Evolutionary conservation across 2,797 vertebrate species (phyloP), one percentile per base, ranked within the genome.

Genomic region (Hippoglossus hippoglossus): DNA sequence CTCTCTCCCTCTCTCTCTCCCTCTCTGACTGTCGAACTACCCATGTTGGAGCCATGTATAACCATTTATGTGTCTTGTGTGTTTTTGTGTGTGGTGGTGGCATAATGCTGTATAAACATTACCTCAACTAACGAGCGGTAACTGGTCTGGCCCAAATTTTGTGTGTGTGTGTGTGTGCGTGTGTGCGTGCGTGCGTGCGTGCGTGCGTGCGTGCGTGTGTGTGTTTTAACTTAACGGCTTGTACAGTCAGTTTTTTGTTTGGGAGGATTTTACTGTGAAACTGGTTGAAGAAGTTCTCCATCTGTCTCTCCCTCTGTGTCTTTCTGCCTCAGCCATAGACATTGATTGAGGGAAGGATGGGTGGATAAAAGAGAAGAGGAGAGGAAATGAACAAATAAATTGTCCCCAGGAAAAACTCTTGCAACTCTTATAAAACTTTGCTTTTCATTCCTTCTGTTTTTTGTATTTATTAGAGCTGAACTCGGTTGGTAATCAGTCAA

Each of bases 81-180:
- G 54, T 82, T 60, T 80, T 59, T 74, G 79, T 70, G 80, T 59
- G 73, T 81, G 73, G 80, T 74, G 79, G 86, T 77, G 74, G 92
- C 90, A 93, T 94, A 95, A 94, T 94, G 92, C 90, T 94, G 83
- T 87, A 93, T 94, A 95, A 95, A 95, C 94, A 94, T 95, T 95
- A 95, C 94, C 93, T 95, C 94, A 95, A 91, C 94, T 94, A 94
- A 94, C 89, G 88, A 94, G 92, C 88, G 87, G 90, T 94, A 92
- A 92, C 91, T 85, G 90, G 81, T 87, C 88, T 87, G 90, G 85
- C 82, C 87, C 72, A 81, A 73, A 63, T 60, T 76, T 5, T 71
- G 51, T 71, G 74, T 26, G 49, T 15, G 47, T 52, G 67, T 62
- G 62, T 31, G 75, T 52, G 71, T 51, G 62, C 59, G 76, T 46